Base-by-base conservation (phyloP, 2,888 invertebrate genomes). In the Belgica antarctica region DNA sequence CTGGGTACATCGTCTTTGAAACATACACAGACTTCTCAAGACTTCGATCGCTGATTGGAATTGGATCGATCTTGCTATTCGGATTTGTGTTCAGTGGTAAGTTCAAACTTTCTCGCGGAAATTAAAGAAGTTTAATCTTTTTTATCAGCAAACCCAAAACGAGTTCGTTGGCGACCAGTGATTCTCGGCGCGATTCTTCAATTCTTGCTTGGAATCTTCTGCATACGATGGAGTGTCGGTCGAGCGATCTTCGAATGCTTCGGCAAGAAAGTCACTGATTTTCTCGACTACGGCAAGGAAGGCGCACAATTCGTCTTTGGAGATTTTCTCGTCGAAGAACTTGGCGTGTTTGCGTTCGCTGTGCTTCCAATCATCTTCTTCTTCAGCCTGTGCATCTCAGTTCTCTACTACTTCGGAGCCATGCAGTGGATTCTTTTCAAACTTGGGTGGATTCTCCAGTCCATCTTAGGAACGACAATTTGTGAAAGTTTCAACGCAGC, bases 401-500 rank as follows among this genome's bases (percentile, higher is more conserved):
- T 97, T 0, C 80, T 97, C 31, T 96, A 94, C 81, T 94, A 90
- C 81, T 83, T 89, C 79, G 96, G 96, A 0, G 84, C 88, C 0
- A 89, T 98, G 86, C 96, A 96, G 80, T 89, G 87, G 83, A 80
- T 94, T 71, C 89, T 96, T 34, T 76, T 86, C 22, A 90, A 89
- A 76, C 78, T 96, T 25, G 96, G 96, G 0, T 87, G 87, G 82
- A 76, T 90, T 12, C 82, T 96, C 69, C 88, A 89, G 74, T 77
- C 81, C 12, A 78, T 87, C 0, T 80, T 94, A 79, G 90, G 88
- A 15, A 97, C 97, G 0, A 94, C 97, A 0, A 92, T 96, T 0
- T 94, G 94, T 70, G 98, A 98, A 81, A 96, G 96, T 71, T 87
- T 97, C 46, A 94, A 89, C 72, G 88, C 94, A 12, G 91, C 96